Conservation (phyloP, 2,888 invertebrate species). For the Nowickia ferox region DNA sequence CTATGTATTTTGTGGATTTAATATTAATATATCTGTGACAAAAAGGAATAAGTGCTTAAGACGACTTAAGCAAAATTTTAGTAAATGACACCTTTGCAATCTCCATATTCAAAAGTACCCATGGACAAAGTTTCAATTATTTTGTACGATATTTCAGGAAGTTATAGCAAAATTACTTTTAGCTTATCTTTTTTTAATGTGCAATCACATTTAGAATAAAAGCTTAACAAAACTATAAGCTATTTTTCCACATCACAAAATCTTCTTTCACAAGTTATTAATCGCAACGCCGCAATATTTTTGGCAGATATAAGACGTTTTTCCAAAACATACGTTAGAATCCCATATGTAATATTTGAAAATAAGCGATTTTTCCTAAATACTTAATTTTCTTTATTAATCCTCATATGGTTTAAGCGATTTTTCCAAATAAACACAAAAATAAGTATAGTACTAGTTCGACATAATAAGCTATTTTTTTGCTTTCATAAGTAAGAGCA, state of each 20-base stretch:
- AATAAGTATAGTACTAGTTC: no score
- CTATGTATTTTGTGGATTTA: no score
- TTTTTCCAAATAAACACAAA: neutral
- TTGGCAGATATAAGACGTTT: neutral
- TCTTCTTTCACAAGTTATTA: neutral
- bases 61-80: neutral
- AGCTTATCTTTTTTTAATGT: no score
- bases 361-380: constrained; percentile 7
- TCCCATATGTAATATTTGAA: constrained; percentile 13
- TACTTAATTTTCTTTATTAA: constrained; percentile 14
- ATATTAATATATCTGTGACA: no score
- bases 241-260: neutral
- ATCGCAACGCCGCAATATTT: neutral
- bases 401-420: neutral
- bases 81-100: neutral
- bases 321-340: neutral
- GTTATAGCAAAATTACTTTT: no score
- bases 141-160: no score
- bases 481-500: constrained; percentile 6
- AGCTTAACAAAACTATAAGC: neutral
- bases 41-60: neutral
- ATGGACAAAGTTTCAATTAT: no score
- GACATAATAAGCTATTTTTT: neutral
- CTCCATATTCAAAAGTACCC: constrained; percentile 2
- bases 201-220: constrained; percentile 11